Base-by-base conservation (phyloP, 2,888 invertebrate genomes). In the Drosophila robusta region DNA sequence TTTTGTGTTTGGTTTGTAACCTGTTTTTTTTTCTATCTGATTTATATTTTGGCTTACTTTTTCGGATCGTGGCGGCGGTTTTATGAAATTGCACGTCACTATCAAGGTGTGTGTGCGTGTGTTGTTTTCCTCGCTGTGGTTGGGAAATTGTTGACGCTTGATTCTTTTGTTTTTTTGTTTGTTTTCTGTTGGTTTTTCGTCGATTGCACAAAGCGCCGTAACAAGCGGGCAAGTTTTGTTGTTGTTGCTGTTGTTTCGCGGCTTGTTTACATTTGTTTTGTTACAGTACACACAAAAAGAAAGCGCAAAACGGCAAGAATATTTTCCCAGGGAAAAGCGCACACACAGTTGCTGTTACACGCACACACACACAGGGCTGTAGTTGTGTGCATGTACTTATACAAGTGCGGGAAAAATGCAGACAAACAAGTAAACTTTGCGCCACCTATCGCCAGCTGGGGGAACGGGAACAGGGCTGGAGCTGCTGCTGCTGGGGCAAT, bases 21-120 rank as follows among this genome's bases (percentile, higher is more conserved):
- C 88, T 78, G 83, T 83, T 87, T 84, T 70, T 75, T 70, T 70
- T 34, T 34, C 73, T 70, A 64, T 61, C 42, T 85, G 85, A 75
- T 89, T 89, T 85, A 83, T 89, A 78, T 86, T 82, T 89, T 85
- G 87, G 87, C 75, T 87, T 88, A 89, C 87, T 75, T 81, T 78
- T 71, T 56, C 11, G 39, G 45, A 44, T 63, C 39, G 49, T 52
- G 55, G 29, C 22, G 55, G 54, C 36, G 14, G 36, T 38, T 63
- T 61, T 77, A 72, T 65, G 67, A 80, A 76, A 72, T 77, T 77
- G 78, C 75, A 79, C 57, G 50, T 36, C 26, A 60, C 56, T 47
- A 55, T 52, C 39, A 42, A 49, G 29, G 42, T 50, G 46, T 42
- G 78, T 61, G 51, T 42, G 78, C 57, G 51, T 70, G 41, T 39